Conservation (phyloP, 2,797 vertebrate genomes). For the Anas acuta region DNA sequence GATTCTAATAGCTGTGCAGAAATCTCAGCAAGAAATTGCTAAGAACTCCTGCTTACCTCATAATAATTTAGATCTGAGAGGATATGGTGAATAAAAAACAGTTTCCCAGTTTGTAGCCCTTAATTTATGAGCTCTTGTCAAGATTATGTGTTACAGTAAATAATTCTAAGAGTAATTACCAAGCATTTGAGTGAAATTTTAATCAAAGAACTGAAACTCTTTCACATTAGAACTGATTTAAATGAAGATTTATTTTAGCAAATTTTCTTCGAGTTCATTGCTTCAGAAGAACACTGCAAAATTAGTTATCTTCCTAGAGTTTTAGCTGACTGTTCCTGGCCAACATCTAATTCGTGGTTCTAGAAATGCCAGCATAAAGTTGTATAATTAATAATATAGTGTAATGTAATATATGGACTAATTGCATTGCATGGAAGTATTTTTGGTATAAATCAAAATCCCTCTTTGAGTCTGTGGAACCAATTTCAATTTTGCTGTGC, state of each 20-base stretch:
- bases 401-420: not conserved
- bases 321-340: conserved; percentile 9
- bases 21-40: not conserved
- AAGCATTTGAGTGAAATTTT: conserved; percentile 42
- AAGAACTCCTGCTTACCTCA: not conserved
- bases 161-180: conserved; percentile 54
- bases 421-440: not conserved
- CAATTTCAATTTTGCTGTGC: not conserved
- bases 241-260: conserved; percentile 50
- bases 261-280: conserved; percentile 9
- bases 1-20: not conserved
- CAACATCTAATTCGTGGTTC: not conserved
- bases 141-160: conserved; percentile 58
- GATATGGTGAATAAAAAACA: conserved; percentile 10
- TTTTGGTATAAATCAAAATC: conserved; percentile 10
- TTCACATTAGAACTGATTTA: conserved; percentile 15
- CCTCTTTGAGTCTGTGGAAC: not conserved
- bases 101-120: conserved; percentile 1
- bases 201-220: conserved; percentile 48
- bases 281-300: not conserved
- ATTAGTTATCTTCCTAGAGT: not conserved
- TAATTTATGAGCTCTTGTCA: conserved; percentile 58
- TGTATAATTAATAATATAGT: not conserved
- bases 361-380: not conserved
- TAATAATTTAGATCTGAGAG: not conserved